A percentile compares a stretch with the other conserved stretches of the same genome.
phyloP scores from a whole-genome alignment of 2,888 invertebrate genomes.

The Dione juno region DNA sequence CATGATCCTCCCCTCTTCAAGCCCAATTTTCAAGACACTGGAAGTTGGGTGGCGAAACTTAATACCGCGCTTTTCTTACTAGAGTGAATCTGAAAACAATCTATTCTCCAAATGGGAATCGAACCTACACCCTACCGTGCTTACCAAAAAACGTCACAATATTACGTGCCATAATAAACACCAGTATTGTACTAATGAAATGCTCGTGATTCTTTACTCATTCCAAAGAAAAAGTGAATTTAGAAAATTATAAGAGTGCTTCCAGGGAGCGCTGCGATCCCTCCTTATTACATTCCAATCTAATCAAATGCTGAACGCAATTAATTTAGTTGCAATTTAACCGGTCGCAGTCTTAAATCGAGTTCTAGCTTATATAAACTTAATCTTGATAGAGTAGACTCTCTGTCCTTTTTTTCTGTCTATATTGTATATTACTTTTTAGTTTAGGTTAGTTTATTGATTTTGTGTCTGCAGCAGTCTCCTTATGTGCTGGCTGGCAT shows the following conservation, averaged over 20 bases:
- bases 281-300: constrained; percentile 23
- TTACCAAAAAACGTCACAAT: not conserved
- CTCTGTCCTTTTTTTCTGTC: not conserved
- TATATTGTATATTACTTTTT: not conserved
- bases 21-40: too few species aligned
- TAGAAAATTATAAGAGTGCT: constrained; percentile 12
- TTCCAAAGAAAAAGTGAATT: not conserved
- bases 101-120: not conserved
- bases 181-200: not conserved
- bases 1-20: too few species aligned
- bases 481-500: too few species aligned
- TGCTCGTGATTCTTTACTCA: constrained; percentile 13
- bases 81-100: not conserved
- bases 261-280: constrained; percentile 16
- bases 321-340: constrained; percentile 36
- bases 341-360: constrained; percentile 26
- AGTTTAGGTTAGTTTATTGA: not conserved
- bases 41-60: not conserved
- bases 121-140: too few species aligned
- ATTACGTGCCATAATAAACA: not conserved
- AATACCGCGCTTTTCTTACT: not conserved
- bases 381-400: constrained; percentile 1
- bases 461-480: too few species aligned
- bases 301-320: constrained; percentile 32
- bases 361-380: constrained; percentile 11